A percentile compares a stretch with the other conserved stretches of the same genome.
Conservation (phyloP, 1,140 invertebrate species). For the Caenorhabditis briggsae region DNA sequence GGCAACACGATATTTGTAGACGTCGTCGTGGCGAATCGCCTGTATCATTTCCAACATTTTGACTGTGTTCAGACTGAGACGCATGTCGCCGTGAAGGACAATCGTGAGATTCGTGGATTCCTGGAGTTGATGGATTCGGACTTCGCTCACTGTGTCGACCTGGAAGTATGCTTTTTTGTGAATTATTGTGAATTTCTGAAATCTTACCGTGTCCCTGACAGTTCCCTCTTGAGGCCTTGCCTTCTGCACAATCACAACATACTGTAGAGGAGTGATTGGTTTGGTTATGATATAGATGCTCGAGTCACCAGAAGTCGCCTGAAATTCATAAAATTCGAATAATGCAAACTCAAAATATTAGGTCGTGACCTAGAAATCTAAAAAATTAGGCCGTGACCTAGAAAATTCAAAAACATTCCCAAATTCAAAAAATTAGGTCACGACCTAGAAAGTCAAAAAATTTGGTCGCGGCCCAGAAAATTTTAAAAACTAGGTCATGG, state of each 20-base stretch:
- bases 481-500: too few species aligned
- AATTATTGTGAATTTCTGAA: not conserved
- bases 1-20: not conserved
- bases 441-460: too few species aligned
- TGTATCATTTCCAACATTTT: slow-evolving; percentile 7
- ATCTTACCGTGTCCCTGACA: slow-evolving; percentile 8
- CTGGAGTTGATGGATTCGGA: slow-evolving; percentile 21
- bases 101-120: slow-evolving; percentile 36
- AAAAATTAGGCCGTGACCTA: too few species aligned
- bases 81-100: slow-evolving; percentile 31
- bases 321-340: too few species aligned
- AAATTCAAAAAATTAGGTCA: too few species aligned
- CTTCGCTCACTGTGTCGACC: slow-evolving; percentile 31
- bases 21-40: not conserved
- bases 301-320: slow-evolving; percentile 18
- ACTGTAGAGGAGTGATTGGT: slow-evolving; percentile 22
- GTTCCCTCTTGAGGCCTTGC: slow-evolving; percentile 6
- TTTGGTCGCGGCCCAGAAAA: too few species aligned
- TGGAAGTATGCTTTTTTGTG: too few species aligned
- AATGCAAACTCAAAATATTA: too few species aligned
- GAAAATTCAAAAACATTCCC: too few species aligned
- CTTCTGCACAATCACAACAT: slow-evolving; percentile 27
- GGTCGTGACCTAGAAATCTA: too few species aligned
- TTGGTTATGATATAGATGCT: slow-evolving; percentile 8
- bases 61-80: slow-evolving; percentile 28